Evolutionary conservation across 2,797 vertebrate genomes (phyloP).

Genomic region (Cheirogaleus major): DNA sequence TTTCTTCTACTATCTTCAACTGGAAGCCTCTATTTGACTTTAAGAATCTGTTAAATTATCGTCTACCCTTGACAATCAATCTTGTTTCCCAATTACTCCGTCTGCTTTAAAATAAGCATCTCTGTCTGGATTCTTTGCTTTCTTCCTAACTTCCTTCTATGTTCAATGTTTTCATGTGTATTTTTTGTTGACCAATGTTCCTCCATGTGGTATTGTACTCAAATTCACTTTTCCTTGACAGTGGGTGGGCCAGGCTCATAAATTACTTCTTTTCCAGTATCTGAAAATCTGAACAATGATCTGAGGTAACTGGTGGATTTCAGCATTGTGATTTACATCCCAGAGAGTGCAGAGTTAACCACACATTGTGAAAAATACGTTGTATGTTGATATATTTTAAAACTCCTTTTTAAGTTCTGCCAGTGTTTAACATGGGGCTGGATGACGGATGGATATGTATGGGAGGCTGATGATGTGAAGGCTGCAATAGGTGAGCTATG

Average conservation of each 20-base stretch:
- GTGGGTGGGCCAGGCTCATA: background rate
- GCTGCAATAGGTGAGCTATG: background rate
- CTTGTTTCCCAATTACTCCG: background rate
- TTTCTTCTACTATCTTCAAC: background rate
- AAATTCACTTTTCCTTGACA: background rate
- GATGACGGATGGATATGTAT: background rate
- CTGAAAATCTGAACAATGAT: background rate
- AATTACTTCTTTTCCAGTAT: background rate
- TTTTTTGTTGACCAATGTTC: background rate
- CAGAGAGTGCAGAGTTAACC: background rate
- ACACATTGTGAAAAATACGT: background rate
- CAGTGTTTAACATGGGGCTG: background rate
- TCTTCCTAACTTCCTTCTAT: background rate
- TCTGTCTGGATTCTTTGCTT: background rate
- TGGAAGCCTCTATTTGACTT: background rate
- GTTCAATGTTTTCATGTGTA: background rate
- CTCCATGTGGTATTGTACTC: background rate
- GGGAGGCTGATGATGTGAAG: background rate
- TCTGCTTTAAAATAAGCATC: background rate
- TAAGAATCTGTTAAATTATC: background rate
- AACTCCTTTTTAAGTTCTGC: background rate
- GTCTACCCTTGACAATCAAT: background rate
- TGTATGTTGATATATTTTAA: background rate
- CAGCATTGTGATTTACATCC: background rate
- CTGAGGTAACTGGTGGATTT: background rate